These are phyloP conservation scores for Cebus imitator DNA, from an alignment of 2,113 vertebrate species.

Conservation along the genomic window DNA sequence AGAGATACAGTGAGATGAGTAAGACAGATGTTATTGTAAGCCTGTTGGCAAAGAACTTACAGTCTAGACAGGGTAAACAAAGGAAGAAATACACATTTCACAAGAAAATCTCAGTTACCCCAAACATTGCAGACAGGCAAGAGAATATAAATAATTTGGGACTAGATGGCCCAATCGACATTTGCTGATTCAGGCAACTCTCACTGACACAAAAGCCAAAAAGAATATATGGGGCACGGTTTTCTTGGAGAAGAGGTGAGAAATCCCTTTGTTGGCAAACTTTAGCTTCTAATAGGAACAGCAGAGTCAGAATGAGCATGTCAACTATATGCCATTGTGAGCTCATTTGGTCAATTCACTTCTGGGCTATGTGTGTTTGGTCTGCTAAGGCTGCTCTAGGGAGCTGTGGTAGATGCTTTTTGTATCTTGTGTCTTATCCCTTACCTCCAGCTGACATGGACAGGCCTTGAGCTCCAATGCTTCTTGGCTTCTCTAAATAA, in stretches of 20 bases:
- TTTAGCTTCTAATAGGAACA: neutral
- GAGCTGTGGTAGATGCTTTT: neutral
- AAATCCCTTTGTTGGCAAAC: neutral
- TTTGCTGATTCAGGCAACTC: neutral
- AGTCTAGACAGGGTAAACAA: neutral
- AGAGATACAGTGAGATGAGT: neutral
- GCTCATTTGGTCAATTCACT: neutral
- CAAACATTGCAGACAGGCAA: neutral
- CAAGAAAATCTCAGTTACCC: neutral
- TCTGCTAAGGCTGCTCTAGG: neutral
- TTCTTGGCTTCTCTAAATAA: neutral
- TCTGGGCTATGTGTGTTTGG: neutral
- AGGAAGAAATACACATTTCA: neutral
- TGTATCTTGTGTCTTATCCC: neutral
- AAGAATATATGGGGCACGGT: neutral
- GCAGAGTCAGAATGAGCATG: neutral
- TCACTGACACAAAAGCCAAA: neutral
- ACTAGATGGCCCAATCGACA: neutral
- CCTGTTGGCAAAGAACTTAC: neutral
- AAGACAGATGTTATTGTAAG: neutral
- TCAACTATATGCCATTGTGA: neutral
- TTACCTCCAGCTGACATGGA: neutral
- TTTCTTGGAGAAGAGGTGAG: neutral
- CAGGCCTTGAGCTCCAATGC: neutral
- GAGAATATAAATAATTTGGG: neutral